Evolutionary conservation across 2,797 vertebrate genomes (phyloP).

Genomic region (Glyptemys insculpta): DNA sequence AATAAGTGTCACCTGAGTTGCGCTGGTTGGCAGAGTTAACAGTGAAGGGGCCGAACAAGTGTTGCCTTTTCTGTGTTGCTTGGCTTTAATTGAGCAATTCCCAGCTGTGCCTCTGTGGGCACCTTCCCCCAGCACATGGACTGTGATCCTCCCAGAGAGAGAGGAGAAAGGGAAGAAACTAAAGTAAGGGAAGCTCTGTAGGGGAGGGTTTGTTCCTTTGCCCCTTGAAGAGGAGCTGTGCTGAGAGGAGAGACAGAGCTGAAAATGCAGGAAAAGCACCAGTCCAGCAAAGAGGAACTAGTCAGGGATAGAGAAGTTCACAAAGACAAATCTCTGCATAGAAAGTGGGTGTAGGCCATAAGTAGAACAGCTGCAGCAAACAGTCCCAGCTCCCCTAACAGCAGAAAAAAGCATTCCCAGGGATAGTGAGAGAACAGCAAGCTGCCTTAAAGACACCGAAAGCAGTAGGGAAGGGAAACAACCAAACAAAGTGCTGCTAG

Average conservation of each 20-base stretch:
- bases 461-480: not conserved
- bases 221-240: not conserved
- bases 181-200: not conserved
- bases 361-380: not conserved
- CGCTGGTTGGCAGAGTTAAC: not conserved
- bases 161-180: not conserved
- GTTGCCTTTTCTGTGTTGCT: not conserved
- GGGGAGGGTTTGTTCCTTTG: not conserved
- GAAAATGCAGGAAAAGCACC: not conserved
- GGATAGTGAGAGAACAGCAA: not conserved
- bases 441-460: not conserved
- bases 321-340: not conserved
- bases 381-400: not conserved
- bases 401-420: not conserved
- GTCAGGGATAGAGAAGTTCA: not conserved
- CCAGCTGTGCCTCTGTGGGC: not conserved
- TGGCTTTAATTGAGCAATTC: not conserved
- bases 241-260: not conserved
- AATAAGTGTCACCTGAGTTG: not conserved
- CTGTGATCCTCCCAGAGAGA: not conserved
- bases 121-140: not conserved
- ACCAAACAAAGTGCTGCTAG: not conserved
- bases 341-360: not conserved
- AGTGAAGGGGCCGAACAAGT: fast-evolving
- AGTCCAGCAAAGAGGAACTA: not conserved